Base-by-base conservation (phyloP, 2,797 vertebrate species). In the Neoniphon sammara region DNA sequence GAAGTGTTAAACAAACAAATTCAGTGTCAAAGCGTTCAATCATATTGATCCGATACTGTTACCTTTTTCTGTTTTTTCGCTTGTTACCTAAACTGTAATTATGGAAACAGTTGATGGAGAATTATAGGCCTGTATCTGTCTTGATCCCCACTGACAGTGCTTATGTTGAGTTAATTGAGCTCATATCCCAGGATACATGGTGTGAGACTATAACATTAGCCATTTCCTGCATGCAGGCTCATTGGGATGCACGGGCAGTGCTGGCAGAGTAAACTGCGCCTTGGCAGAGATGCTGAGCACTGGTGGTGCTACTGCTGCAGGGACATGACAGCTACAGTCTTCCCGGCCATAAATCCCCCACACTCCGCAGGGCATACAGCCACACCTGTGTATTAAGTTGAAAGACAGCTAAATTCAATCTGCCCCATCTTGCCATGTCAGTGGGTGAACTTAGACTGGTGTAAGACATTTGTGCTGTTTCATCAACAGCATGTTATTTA, bases 311-410 rank as follows among this genome's bases (percentile, higher is more conserved):
- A 87, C 73, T 87, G 84, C 91, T 90, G 90, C 85, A 82, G 91
- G 88, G 88, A 93, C 92, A 92, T 93, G 92, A 93, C 91, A 92
- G 90, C 91, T 90, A 91, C 88, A 88, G 91, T 91, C 90, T 89
- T 87, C 80, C 86, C 44, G 66, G 85, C 89, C 81, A 92, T 92
- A 93, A 92, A 92, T 89, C 86, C 86, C 81, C 68, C 71, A 31
- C 85, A 72, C 85, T 82, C 88, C 52, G 36, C 80, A 72, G 86
- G 89, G 77, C 83, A 80, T 75, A 67, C 77, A 80, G 81, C 81
- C 82, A 84, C 89, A 91, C 90, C 92, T 91, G 90, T 85, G 86
- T 86, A 84, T 91, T 89, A 87, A 75, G 72, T 70, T 82, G 81
- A 88, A 77, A 83, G 83, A 87, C 75, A 59, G 82, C 80, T 81